A percentile compares a stretch with the other conserved stretches of the same genome.
phyloP scores from a whole-genome alignment of 2,113 vertebrate genomes.

The Cottus gobio region DNA sequence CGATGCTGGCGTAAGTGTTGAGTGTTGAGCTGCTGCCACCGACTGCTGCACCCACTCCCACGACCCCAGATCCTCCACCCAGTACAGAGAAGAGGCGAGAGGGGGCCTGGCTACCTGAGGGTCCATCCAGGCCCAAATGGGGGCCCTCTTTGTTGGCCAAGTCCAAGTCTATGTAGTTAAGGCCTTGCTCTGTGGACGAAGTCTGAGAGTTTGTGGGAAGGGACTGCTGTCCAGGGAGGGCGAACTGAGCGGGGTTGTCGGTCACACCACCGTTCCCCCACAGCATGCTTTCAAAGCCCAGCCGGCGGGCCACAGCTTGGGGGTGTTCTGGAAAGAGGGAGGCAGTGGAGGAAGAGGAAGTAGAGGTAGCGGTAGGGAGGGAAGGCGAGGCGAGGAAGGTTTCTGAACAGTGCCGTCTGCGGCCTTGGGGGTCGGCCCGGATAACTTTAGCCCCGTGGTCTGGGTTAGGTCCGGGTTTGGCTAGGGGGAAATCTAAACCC shows the following conservation, averaged over 20 bases:
- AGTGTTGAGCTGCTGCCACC: constrained; percentile 68
- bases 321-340: constrained; percentile 81
- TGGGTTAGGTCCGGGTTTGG: constrained; percentile 78
- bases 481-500: constrained; percentile 80
- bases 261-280: constrained; percentile 73
- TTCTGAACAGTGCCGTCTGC: constrained; percentile 84
- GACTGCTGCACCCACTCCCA: constrained; percentile 53
- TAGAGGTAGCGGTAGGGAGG: constrained; percentile 69
- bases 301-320: constrained; percentile 75
- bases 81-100: constrained; percentile 79
- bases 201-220: constrained; percentile 65
- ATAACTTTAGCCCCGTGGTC: constrained; percentile 83
- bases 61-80: constrained; percentile 59
- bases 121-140: constrained; percentile 71
- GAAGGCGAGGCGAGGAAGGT: constrained; percentile 80
- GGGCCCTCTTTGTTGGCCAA: constrained; percentile 82
- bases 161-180: constrained; percentile 90
- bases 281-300: constrained; percentile 80
- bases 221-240: constrained; percentile 59
- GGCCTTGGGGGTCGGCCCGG: constrained; percentile 76
- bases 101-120: constrained; percentile 69
- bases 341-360: constrained; percentile 71
- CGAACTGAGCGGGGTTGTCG: constrained; percentile 62
- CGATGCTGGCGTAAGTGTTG: constrained; percentile 86
- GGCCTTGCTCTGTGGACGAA: constrained; percentile 80